Evolutionary conservation across 2,113 vertebrate species (phyloP), one percentile per base, ranked within the genome.

Genomic region (Addax nasomaculatus): DNA sequence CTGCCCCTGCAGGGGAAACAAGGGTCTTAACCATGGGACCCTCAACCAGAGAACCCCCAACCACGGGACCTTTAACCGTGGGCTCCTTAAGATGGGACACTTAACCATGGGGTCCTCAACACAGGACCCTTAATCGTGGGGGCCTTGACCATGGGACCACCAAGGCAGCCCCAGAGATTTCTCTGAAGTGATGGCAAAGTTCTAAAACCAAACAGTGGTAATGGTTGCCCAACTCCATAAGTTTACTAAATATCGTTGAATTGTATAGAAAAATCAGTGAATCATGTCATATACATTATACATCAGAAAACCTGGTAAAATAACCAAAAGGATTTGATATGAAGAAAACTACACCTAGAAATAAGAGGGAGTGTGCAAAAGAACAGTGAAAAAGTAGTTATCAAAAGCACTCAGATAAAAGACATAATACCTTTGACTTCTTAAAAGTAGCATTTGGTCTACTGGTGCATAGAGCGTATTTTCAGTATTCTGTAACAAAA

Each of bases 41-140:
- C 16, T 64, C 16, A 64, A n/a, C 62, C 30, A n/a, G 8, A 19
- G 60, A 15, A 16, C 60, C 30, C 30, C 33, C 3, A 64, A n/a
- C 30, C 15, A 17, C 0, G 1, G 64, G 64, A 21, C 33, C 33
- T 16, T 19, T 16, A n/a, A 67, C 16, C 8, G 0, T 2, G 3
- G 67, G 19, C 1, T 2, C 36, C n/a, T 73, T 12, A 57, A 23
- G 21, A n/a, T 1, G 0, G 33, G 62, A 19, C 62, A 6, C 62
- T 17, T 15, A 64, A 64, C 14, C 14, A 16, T 0, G 14, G 60
- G 21, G 4, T 5, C 51, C 51, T 17, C 16, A 53, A 17, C 49
- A 30, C 1, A 0, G 29, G 60, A 30, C 60, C 30, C 60, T 16
- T 14, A 62, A 64, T 15, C 7, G 2, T 1, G 2, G 64, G 17